Conservation (phyloP, 2,888 invertebrate genomes). For the Ypsolopha sequella region DNA sequence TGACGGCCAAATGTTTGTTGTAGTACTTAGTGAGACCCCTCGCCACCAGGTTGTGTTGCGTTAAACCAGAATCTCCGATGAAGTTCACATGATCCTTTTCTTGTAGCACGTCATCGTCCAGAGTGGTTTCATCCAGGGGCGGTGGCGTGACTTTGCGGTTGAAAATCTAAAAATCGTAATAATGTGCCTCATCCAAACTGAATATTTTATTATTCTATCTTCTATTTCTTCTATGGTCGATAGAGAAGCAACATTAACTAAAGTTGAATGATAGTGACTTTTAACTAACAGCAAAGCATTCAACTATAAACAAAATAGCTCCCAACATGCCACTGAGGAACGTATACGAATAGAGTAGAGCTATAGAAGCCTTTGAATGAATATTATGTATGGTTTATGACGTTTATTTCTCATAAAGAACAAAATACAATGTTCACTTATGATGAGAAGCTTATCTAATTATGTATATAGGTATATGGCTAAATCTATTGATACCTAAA, state of each 20-base stretch:
- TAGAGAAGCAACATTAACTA: background rate
- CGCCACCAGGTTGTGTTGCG: constrained; percentile 67
- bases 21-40: constrained; percentile 82
- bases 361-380: too few relatives aligned
- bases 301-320: background rate
- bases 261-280: background rate
- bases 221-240: too few relatives aligned
- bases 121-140: constrained; percentile 35
- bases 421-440: too few relatives aligned
- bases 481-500: too few relatives aligned
- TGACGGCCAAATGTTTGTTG: constrained; percentile 80
- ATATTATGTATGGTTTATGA: too few relatives aligned
- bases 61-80: constrained; percentile 33
- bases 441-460: too few relatives aligned
- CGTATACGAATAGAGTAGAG: too few relatives aligned
- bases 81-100: constrained; percentile 62
- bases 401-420: too few relatives aligned
- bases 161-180: constrained; percentile 25
- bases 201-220: background rate
- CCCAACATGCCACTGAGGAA: background rate
- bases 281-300: too few relatives aligned
- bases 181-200: background rate
- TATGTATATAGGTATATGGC: too few relatives aligned
- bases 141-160: constrained; percentile 28
- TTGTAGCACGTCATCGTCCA: constrained; percentile 69